Base-by-base conservation (phyloP, 2,113 vertebrate species). In the Labeo catla region DNA sequence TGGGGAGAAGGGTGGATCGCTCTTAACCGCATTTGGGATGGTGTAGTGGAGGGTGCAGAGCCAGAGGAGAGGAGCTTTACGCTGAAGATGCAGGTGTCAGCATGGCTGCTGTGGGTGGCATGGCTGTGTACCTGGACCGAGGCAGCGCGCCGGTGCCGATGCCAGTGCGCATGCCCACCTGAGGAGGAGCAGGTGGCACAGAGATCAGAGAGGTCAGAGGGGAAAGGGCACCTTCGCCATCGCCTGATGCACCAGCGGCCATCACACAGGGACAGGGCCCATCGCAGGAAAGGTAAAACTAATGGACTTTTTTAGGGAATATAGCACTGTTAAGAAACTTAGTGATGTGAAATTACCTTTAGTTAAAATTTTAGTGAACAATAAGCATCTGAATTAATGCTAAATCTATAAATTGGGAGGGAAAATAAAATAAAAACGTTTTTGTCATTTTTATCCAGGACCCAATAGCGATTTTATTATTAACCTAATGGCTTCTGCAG, bases 241-340 rank as follows among this genome's bases (percentile, higher is more conserved):
- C 80, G 81, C 2, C 72, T 61, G 6, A 85, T 90, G 77, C 92
- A 88, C 39, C 90, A 87, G 57, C 91, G 84, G 76, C 23, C 76
- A 11, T 68, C 89, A 66, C 92, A 89, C 76, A 93, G 92, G 77
- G 91, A 82, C 90, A 93, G 91, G 82, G 76, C 87, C 13, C 92
- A 90, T 50, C 89, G 92, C 43, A 93, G 89, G 45, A 94, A 93
- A 95, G 93, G 93, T 95, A 91, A 93, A 93, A 76, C 52, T 2
- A 8, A 21, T 28, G 12, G 8, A 50, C n/a, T 65, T 28, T 63
- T 85, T 66, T 28, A 21, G 49, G 59, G 8, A 19, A 57, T 72
- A 61, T 23, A 36, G 16, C 54, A 23, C 19, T 34, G 11, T 1
- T 80, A 45, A 12, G 21, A 39, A 70, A 45, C 39, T 21, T 19